phyloP scores from a whole-genome alignment of 2,113 vertebrate genomes.

The Nothocercus nigrocapillus region DNA sequence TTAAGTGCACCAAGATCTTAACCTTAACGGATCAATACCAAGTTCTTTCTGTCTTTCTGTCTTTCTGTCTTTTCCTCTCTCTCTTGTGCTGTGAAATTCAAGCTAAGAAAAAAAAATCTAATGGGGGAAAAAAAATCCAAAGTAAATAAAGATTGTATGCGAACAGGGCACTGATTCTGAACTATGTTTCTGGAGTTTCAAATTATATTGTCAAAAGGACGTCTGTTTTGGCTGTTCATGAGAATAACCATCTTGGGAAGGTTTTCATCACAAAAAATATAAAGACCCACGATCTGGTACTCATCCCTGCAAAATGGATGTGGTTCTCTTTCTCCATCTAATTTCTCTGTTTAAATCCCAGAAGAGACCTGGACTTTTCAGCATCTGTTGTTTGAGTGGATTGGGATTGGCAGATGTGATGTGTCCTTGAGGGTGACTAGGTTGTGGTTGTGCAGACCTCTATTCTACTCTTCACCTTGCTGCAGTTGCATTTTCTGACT shows the following conservation, averaged over 20 bases:
- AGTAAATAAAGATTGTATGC: constrained; percentile 48
- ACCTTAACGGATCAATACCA: constrained; percentile 75
- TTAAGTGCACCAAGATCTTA: constrained; percentile 72
- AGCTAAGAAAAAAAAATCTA: neutral
- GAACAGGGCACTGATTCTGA: constrained; percentile 11
- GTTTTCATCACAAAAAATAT: neutral
- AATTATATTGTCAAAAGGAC: constrained; percentile 5
- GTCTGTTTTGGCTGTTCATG: constrained; percentile 17
- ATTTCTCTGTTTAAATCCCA: constrained; percentile 32
- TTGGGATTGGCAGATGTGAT: neutral
- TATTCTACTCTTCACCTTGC: neutral
- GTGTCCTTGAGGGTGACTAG: neutral
- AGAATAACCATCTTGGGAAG: constrained; percentile 1
- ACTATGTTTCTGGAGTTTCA: constrained; percentile 1
- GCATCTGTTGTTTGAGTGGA: neutral
- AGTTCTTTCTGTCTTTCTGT: neutral
- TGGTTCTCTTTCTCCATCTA: neutral
- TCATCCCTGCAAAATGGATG: constrained; percentile 16
- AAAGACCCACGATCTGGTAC: neutral
- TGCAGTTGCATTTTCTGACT: neutral
- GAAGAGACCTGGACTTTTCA: constrained; percentile 14
- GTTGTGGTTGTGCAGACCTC: neutral
- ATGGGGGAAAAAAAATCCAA: constrained; percentile 37
- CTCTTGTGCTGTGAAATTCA: constrained; percentile 27
- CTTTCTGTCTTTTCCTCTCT: neutral